These are phyloP conservation scores for Lepidonotus clava DNA, from an alignment of 2,888 invertebrate species.

Conservation along the genomic window DNA sequence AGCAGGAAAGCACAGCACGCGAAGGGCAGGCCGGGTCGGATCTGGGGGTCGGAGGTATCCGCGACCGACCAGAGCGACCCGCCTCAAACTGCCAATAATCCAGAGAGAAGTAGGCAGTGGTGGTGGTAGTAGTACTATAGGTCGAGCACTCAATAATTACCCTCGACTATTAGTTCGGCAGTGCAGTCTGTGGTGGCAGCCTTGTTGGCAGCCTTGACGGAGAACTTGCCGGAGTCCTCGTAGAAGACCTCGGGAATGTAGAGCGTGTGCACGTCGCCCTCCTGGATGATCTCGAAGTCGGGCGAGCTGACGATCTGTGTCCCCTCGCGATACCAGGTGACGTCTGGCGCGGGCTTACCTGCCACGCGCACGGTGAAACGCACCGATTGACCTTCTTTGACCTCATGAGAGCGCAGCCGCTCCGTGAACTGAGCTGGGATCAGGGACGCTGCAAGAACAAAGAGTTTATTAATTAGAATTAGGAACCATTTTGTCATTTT, in stretches of 20 bases:
- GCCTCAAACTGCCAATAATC: background rate
- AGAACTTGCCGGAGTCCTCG: constrained; percentile 80
- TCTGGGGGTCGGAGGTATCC: no score
- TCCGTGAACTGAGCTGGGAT: constrained; percentile 91
- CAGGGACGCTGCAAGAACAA: constrained; percentile 84
- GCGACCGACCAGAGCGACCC: no score
- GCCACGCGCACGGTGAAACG: constrained; percentile 76
- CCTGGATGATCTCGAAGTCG: constrained; percentile 81
- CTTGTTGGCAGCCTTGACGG: constrained; percentile 77
- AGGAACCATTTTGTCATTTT: background rate
- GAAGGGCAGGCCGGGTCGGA: no score
- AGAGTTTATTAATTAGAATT: background rate
- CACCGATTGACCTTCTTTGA: constrained; percentile 79
- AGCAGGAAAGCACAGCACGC: constrained; percentile 11
- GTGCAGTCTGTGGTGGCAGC: constrained; percentile 84
- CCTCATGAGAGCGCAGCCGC: constrained; percentile 87
- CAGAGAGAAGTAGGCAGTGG: background rate
- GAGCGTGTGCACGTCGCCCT: constrained; percentile 85
- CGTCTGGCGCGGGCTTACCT: constrained; percentile 76
- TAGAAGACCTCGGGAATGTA: constrained; percentile 85
- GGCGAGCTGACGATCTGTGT: constrained; percentile 80
- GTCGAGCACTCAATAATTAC: constrained; percentile 66
- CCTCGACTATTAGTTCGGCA: constrained; percentile 87
- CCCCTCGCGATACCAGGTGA: constrained; percentile 79
- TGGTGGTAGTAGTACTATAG: background rate